Conservation (phyloP, 2,113 vertebrate species). For the Perccottus glenii region DNA sequence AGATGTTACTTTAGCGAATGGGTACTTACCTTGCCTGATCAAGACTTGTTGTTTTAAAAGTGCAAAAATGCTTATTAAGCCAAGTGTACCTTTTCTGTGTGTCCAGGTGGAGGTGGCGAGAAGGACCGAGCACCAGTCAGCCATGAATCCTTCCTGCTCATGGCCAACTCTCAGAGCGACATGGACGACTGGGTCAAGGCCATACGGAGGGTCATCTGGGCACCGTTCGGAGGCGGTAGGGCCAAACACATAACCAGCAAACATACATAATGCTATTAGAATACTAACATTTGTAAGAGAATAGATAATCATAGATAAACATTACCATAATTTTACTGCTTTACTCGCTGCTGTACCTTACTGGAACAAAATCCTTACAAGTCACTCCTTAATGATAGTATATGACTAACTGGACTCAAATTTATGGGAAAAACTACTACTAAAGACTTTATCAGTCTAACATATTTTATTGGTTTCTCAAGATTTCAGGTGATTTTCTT, state of each 20-base stretch:
- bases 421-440: not conserved
- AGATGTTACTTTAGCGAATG: too few relatives aligned
- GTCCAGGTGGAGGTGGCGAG: conserved; percentile 82
- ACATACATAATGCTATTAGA: too few relatives aligned
- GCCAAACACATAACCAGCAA: not conserved
- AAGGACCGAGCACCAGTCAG: conserved; percentile 85
- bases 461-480: not conserved
- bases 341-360: too few relatives aligned
- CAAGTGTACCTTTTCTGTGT: conserved; percentile 1
- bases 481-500: not conserved
- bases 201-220: conserved; percentile 93
- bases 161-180: conserved; percentile 94
- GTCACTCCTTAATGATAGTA: too few relatives aligned
- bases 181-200: conserved; percentile 98
- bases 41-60: too few relatives aligned
- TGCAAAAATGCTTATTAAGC: too few relatives aligned
- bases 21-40: too few relatives aligned
- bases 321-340: too few relatives aligned
- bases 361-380: too few relatives aligned
- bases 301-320: not conserved
- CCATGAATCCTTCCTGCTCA: conserved; percentile 93
- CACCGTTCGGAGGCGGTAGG: conserved; percentile 94
- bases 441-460: not conserved
- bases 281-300: too few relatives aligned
- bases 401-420: not conserved